Evolutionary conservation across 2,888 invertebrate genomes (phyloP), one percentile per base, ranked within the genome.

Genomic region (Thymelicus acteon): DNA sequence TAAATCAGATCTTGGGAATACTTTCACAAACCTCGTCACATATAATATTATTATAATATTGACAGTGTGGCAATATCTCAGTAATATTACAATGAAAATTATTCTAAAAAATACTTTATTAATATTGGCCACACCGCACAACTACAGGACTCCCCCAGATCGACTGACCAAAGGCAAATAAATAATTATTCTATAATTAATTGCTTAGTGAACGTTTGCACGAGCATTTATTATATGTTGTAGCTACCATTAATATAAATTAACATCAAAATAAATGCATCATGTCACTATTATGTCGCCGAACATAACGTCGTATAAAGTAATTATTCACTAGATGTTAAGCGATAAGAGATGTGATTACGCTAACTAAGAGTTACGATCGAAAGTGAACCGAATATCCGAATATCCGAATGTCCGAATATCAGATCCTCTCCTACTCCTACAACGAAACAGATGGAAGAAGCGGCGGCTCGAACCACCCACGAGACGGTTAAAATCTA

Each of bases 231-330:
- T 87, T 79, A 80, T 84, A 87, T 89, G 87, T 91, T 91, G 89
- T 91, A 91, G 91, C 91, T 93, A 92, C 89, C 89, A 89, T 91
- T 92, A 92, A 85, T 85, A 90, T 91, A 91, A 92, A 92, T 91
- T 92, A 93, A 91, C 91, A 91, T 90, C 88, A 80, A 92, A 92
- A 93, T 93, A 93, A 93, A 93, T 93, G 93, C 93, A 93, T 92
- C 92, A 91, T 86, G 92, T 92, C 91, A 93, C 93, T 91, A 88
- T 90, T 88, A 92, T 91, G 91, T 92, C 89, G 86, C 85, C 81
- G 88, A 91, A 91, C 88, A 88, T 91, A 92, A 91, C 87, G 81
- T 89, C 80, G 70, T 81, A 86, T 82, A 88, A 85, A 88, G 86
- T 87, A 86, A 86, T 87, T 87, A 88, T 75, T 75, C 88, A 86